Conservation (phyloP, 2,797 vertebrate genomes). For the Coilia nasus region DNA sequence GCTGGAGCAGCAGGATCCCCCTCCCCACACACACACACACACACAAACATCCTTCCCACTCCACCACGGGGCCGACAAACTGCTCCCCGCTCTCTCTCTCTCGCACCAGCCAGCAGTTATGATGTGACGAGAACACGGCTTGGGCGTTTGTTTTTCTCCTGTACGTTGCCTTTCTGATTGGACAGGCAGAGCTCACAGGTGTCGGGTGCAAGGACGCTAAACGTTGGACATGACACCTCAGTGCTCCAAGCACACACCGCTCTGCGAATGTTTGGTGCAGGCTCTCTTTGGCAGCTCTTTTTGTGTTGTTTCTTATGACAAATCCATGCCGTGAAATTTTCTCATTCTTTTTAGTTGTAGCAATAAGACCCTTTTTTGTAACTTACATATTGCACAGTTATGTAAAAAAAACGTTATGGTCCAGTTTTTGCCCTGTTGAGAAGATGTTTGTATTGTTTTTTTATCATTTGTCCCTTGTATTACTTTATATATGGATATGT, state of each 20-base stretch:
- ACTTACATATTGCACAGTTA: slow-evolving; percentile 26
- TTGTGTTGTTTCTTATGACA: slow-evolving; percentile 43
- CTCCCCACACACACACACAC: too few relatives aligned
- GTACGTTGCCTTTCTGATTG: slow-evolving; percentile 42
- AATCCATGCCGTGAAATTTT: slow-evolving; percentile 37
- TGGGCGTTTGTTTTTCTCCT: slow-evolving; percentile 7
- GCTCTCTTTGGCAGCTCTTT: slow-evolving; percentile 47
- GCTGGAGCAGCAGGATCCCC: background rate
- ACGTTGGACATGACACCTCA: background rate
- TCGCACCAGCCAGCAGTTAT: slow-evolving; percentile 20
- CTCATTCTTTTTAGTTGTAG: slow-evolving; percentile 48
- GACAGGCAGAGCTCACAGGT: background rate
- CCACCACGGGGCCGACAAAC: background rate
- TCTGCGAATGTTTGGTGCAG: slow-evolving; percentile 18
- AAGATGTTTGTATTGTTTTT: slow-evolving; percentile 6
- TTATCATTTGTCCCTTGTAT: background rate
- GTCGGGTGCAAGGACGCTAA: slow-evolving; percentile 31
- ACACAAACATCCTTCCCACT: background rate
- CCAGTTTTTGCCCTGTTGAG: slow-evolving; percentile 25
- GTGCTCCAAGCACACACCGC: slow-evolving; percentile 2
- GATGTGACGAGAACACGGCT: background rate
- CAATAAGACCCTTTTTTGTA: slow-evolving; percentile 61
- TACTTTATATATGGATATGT: background rate
- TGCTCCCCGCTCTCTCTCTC: slow-evolving; percentile 1
- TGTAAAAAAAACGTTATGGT: slow-evolving; percentile 37